Base-by-base conservation (phyloP, 2,113 vertebrate genomes). In the Leiothrix lutea region DNA sequence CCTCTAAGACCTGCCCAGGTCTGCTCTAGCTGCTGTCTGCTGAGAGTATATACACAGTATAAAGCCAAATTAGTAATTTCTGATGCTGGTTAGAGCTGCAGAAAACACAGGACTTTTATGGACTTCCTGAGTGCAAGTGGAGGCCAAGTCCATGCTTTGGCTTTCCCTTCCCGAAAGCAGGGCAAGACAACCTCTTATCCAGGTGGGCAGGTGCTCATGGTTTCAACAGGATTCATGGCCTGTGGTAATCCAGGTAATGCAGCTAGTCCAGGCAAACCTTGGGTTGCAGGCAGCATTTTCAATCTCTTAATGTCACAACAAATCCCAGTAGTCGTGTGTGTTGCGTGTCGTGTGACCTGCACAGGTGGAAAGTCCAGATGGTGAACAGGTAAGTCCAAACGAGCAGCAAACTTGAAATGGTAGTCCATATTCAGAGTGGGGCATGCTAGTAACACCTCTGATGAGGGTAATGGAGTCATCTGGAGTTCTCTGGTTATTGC, bases 341-440 rank as follows among this genome's bases (percentile, higher is more conserved):
- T 29, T 72, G 44, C 1, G 1, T 14, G 26, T 18, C 0, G 0
- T 35, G 14, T 25, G 26, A 56, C 9, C 4, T 24, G 14, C 15
- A 28, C 18, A 26, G 23, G 21, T n/a, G 29, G 33, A 75, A 19
- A 69, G 19, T 9, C 36, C 14, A 67, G 38, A 25, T 4, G 4
- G 12, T 45, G 7, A 15, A 28, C 23, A 26, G 33, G 23, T 33
- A 20, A 69, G 22, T 9, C 31, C 12, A 60, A 42, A 26, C 3
- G 3, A 12, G n/a, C 26, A 45, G 33, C 18, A 53, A 58, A 60
- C 14, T 7, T 74, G 61, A 54, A 26, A 40, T 25, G 15, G 6
- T 42, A 9, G 51, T 36, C 40, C 8, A 3, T 50, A 14, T 14
- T 31, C 53, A 71, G 29, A 81, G 33, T 5, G 54, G 24, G 9